phyloP scores from a whole-genome alignment of 2,113 vertebrate species.

The Chaetorhynchus papuensis region DNA sequence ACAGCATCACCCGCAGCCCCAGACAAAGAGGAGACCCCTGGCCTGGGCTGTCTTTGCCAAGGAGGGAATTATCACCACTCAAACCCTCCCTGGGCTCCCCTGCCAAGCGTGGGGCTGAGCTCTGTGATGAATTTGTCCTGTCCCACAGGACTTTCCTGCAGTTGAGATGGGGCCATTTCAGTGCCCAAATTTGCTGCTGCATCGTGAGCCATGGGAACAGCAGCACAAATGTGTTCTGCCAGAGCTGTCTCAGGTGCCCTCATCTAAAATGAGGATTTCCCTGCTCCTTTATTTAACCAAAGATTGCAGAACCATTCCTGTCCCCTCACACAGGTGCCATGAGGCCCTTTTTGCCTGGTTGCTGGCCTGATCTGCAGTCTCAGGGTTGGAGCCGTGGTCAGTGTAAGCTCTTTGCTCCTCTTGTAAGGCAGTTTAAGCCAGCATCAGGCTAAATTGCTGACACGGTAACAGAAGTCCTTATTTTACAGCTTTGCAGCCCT shows the following conservation, averaged over 20 bases:
- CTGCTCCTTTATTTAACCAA: background rate
- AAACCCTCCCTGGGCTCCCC: background rate
- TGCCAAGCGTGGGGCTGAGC: fast-evolving
- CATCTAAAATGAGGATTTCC: background rate
- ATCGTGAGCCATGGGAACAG: fast-evolving
- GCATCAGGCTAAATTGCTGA: background rate
- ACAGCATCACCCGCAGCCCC: background rate
- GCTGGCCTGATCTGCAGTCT: background rate
- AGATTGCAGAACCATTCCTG: background rate
- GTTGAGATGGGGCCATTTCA: background rate
- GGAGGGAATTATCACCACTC: fast-evolving
- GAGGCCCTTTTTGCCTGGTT: background rate
- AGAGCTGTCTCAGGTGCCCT: background rate
- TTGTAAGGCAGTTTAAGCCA: background rate
- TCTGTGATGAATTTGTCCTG: background rate
- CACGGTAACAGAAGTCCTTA: background rate
- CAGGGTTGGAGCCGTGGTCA: background rate
- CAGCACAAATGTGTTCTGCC: background rate
- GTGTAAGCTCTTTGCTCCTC: background rate
- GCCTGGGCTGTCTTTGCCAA: background rate
- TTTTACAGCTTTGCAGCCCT: background rate
- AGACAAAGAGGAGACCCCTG: background rate
- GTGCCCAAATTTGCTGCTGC: background rate
- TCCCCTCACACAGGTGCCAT: background rate
- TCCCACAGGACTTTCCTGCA: background rate